Evolutionary conservation across 2,888 invertebrate species (phyloP).

Genomic region (Hyposoter didymator): DNA sequence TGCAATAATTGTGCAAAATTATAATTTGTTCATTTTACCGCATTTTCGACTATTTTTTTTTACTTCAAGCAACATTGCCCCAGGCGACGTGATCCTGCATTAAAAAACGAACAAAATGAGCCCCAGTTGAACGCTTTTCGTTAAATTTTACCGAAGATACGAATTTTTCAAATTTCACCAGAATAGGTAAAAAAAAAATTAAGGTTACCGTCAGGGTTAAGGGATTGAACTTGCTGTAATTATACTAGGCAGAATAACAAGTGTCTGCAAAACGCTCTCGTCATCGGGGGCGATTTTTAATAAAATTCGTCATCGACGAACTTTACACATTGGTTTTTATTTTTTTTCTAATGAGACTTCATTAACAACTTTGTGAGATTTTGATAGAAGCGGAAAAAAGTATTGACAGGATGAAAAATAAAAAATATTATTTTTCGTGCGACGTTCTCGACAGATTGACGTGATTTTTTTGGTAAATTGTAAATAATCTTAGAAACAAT

Average conservation of each 20-base stretch:
- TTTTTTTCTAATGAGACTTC: not conserved
- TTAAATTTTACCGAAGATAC: no score
- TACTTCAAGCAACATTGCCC: no score
- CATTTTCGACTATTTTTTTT: no score
- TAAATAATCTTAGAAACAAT: not conserved
- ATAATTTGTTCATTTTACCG: no score
- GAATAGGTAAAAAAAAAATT: no score
- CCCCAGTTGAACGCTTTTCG: no score
- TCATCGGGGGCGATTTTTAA: not conserved
- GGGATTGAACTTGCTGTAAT: not conserved
- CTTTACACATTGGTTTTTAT: not conserved
- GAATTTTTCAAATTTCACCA: no score
- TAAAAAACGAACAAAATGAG: no score
- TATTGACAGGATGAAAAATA: not conserved
- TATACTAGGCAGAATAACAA: not conserved
- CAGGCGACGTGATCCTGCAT: no score
- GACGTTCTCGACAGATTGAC: no score
- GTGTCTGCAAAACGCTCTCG: not conserved
- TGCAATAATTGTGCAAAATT: no score
- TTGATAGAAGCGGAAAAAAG: not conserved
- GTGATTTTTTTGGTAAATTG: not conserved
- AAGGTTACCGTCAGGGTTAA: not conserved
- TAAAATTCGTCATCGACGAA: not conserved
- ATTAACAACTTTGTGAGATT: not conserved
- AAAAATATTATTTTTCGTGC: not conserved